phyloP scores from a whole-genome alignment of 1,140 invertebrate genomes.

The Phymastichus coffea region DNA sequence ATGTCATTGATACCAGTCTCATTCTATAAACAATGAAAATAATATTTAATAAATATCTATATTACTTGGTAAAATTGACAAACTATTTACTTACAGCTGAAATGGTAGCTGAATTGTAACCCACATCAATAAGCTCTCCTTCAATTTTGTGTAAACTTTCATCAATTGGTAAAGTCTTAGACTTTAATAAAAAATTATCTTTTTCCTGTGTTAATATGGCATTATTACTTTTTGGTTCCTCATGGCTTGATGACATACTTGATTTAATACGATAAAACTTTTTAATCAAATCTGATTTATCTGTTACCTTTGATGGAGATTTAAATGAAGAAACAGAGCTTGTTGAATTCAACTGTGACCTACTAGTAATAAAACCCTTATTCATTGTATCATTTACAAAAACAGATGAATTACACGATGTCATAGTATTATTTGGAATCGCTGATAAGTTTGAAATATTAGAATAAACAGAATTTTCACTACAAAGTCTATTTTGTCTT shows the following conservation, averaged over 20 bases:
- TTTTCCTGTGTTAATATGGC: conserved; percentile 8
- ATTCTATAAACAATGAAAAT: conserved; percentile 29
- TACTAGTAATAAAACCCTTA: conserved; percentile 35
- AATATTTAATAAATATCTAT: conserved; percentile 4
- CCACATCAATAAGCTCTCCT: conserved; percentile 39
- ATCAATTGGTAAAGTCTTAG: background rate
- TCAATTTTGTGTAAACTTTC: conserved; percentile 15
- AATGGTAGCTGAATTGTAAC: conserved; percentile 38
- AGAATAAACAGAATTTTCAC: conserved; percentile 19
- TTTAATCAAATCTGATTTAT: conserved; percentile 33
- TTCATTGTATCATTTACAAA: conserved; percentile 36
- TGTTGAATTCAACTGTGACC: background rate
- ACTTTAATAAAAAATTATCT: background rate
- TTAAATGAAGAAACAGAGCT: background rate
- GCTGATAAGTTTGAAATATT: conserved; percentile 31
- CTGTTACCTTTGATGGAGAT: background rate
- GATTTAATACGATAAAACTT: conserved; percentile 36
- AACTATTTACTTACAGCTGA: conserved; percentile 38
- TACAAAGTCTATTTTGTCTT: conserved; percentile 9
- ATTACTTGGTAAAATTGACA: background rate
- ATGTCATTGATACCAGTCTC: conserved; percentile 29
- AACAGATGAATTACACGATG: conserved; percentile 24
- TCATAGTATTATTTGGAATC: conserved; percentile 34
- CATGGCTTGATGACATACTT: conserved; percentile 13
- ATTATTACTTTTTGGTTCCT: background rate